These are phyloP conservation scores for Lithophane leautieri DNA, from an alignment of 2,888 invertebrate species.

Conservation along the genomic window DNA sequence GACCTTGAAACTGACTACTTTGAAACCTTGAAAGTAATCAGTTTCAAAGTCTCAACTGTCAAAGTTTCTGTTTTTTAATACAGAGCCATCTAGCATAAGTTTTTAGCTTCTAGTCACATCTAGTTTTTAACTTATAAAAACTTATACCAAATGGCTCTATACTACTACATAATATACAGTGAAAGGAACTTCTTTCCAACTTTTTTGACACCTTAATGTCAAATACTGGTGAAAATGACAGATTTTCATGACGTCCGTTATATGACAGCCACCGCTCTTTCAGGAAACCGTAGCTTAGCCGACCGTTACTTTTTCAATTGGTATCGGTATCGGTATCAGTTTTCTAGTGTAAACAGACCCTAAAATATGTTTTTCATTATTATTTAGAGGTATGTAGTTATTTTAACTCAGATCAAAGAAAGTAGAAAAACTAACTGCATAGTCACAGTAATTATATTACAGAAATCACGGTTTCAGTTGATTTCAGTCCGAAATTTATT, in stretches of 20 bases:
- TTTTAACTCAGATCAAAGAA: slow-evolving; percentile 7
- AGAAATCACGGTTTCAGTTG: slow-evolving; percentile 6
- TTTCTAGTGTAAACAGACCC: slow-evolving; percentile 14
- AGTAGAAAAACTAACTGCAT: neutral
- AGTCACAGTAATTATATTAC: neutral
- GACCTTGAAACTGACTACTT: no score
- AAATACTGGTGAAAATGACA: neutral
- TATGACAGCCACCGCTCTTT: neutral
- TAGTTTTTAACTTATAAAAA: no score
- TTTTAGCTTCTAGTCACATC: no score
- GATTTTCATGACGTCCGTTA: neutral
- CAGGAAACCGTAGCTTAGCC: neutral
- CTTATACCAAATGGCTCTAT: no score
- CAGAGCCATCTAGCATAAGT: no score
- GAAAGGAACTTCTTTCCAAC: no score
- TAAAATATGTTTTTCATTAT: slow-evolving; percentile 10
- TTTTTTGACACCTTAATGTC: neutral
- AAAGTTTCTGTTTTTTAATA: no score
- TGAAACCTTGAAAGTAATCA: no score
- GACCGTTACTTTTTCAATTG: neutral
- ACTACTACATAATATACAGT: no score
- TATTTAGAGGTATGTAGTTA: neutral
- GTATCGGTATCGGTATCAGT: slow-evolving; percentile 20
- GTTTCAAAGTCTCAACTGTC: no score
- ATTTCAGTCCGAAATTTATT: neutral